Conservation (phyloP, 2,113 vertebrate species). For the Notechis scutatus region DNA sequence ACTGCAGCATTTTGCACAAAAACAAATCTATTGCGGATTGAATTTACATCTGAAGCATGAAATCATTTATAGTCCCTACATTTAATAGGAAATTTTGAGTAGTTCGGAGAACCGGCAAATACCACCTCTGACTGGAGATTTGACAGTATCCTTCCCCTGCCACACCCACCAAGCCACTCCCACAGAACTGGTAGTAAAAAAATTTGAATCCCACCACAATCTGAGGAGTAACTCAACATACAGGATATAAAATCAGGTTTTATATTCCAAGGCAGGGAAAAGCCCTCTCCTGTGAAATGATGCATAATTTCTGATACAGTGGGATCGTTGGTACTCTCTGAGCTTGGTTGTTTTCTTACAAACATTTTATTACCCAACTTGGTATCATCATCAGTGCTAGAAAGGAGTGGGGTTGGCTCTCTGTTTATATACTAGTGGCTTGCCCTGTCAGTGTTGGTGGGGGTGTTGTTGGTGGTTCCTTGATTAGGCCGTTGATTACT, state of each 20-base stretch:
- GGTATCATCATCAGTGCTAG: background rate
- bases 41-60: background rate
- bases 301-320: background rate
- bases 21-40: background rate
- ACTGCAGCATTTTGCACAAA: background rate
- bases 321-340: background rate
- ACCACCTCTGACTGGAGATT: no score
- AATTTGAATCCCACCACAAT: no score
- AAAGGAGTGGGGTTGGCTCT: background rate
- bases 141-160: no score
- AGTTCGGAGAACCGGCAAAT: no score
- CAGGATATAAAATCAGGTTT: background rate
- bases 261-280: background rate
- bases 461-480: background rate
- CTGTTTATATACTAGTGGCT: background rate
- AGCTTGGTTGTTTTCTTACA: background rate
- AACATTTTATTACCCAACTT: background rate
- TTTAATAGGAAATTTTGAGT: background rate
- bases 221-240: background rate
- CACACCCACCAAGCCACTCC: no score
- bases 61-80: background rate
- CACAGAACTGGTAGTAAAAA: no score
- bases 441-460: background rate
- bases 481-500: background rate
- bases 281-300: no score